Evolutionary conservation across 2,888 invertebrate species (phyloP), one percentile per base, ranked within the genome.

Genomic region (Aplocera efformata): DNA sequence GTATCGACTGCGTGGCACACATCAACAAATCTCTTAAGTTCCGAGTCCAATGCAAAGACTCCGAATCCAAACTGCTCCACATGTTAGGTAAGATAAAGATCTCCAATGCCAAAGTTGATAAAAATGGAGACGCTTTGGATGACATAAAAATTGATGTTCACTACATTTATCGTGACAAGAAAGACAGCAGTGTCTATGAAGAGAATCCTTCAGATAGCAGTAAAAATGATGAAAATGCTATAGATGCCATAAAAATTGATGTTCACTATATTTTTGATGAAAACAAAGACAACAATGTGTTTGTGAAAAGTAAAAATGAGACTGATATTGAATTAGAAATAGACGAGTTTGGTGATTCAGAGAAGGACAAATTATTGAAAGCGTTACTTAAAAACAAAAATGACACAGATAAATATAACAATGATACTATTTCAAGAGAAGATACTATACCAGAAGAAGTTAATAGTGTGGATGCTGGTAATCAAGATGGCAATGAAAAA

Each of bases 1-100:
- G 78, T 23, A 41, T 31, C 0, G 11, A 38, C 1, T 78, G 78
- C 23, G 21, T 64, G 0, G 44, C 13, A 3, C 28, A 29, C 0
- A 33, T 69, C 0, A 69, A 69, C 8, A 44, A 56, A 1, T 40
- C 47, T 0, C 7, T 75, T 0, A 59, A 63, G 29, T 81, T 79
- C 33, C 57, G 73, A 17, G 64, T 61, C 13, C 59, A 51, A 42
- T 74, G 77, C 38, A 63, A 58, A 38, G 42, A 56, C 0, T 35
- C 53, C 0, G 71, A 79, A 51, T 35, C 8, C 0, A 17, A 58
- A 21, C 45, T 73, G 1, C n/a, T 63, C 4, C 6, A 9, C 10
- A 13, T 42, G 6, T 0, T 35, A 36, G 9, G 17, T 21, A 2
- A n/a, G n/a, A n/a, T n/a, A n/a, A n/a, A n/a, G n/a, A n/a, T n/a